These are phyloP conservation scores for Philaenus spumarius DNA, from an alignment of 1,140 invertebrate genomes.

Conservation along the genomic window DNA sequence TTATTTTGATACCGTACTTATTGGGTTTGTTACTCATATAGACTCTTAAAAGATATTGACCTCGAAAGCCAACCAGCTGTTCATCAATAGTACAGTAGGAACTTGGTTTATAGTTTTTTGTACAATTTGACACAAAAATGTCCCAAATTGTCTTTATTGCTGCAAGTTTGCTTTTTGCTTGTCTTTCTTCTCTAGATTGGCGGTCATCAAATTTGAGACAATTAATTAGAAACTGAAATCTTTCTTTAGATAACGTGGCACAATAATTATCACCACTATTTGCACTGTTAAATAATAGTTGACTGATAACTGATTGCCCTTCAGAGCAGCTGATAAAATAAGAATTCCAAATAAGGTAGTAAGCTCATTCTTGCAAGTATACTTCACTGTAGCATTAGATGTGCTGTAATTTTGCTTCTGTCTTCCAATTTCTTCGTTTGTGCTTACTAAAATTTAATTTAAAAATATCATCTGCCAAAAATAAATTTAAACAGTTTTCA, in stretches of 20 bases:
- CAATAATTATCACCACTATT: conserved; percentile 27
- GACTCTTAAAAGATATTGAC: too few relatives aligned
- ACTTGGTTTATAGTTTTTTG: conserved; percentile 26
- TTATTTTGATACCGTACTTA: too few relatives aligned
- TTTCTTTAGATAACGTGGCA: conserved; percentile 30
- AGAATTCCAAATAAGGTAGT: conserved; percentile 28
- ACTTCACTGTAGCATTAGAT: background rate
- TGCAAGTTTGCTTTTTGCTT: conserved; percentile 24
- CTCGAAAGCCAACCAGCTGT: conserved; percentile 36
- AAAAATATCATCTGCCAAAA: conserved; percentile 8
- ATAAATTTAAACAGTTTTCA: conserved; percentile 4
- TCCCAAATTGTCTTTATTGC: conserved; percentile 28
- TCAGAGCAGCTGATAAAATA: conserved; percentile 25
- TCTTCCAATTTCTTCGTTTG: conserved; percentile 17
- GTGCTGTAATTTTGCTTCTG: conserved; percentile 22
- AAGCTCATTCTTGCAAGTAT: conserved; percentile 10
- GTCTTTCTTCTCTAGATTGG: conserved; percentile 27
- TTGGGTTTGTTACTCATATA: too few relatives aligned
- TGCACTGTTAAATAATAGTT: conserved; percentile 25
- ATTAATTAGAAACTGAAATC: conserved; percentile 36
- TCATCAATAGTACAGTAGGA: conserved; percentile 33
- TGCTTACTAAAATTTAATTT: conserved; percentile 8
- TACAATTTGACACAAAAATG: conserved; percentile 28
- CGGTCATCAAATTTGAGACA: conserved; percentile 36
- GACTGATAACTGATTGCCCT: conserved; percentile 29